Evolutionary conservation across 2,888 invertebrate genomes (phyloP), one percentile per base, ranked within the genome.

Genomic region (Zaprionus obscuricornis): DNA sequence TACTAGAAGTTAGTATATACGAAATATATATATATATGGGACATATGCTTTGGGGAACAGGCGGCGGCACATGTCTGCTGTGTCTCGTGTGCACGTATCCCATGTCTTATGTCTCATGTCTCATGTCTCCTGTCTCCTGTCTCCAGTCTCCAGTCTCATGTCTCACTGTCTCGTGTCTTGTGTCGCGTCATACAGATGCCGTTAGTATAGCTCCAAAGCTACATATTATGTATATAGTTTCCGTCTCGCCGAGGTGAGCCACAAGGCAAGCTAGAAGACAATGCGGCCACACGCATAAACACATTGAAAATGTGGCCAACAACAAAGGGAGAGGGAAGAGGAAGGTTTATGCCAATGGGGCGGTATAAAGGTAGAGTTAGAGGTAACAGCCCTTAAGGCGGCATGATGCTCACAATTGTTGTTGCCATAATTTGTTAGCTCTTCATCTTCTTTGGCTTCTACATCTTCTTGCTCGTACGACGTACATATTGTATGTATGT

Each of bases 381-480:
- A 13, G 4, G 3, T 17, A 40, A 17, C 27, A 39, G 55, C 60
- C 66, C 59, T 43, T 37, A 66, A 59, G 59, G 56, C 47, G 52
- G 51, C 60, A 6, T 8, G 10, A 8, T 8, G 8, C 18, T 36
- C 18, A 18, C 10, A 5, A 27, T 42, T 51, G 60, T 46, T 43
- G 59, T 69, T 65, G 66, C 63, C 65, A 70, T 73, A 79, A 79
- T 79, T 83, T 56, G 66, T 70, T 70, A 83, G 47, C 62, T 69
- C 59, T 58, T 69, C 68, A 51, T 60, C 55, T 59, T 64, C 59
- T 62, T 81, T 79, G 69, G 76, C 73, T 36, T 43, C n/a, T n/a
- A n/a, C n/a, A n/a, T n/a, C n/a, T n/a, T n/a, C n/a, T n/a, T n/a
- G n/a, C n/a, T n/a, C n/a, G n/a, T n/a, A n/a, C n/a, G n/a, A n/a